Base-by-base conservation (phyloP, 2,888 invertebrate genomes). In the Mycalesis mineus region DNA sequence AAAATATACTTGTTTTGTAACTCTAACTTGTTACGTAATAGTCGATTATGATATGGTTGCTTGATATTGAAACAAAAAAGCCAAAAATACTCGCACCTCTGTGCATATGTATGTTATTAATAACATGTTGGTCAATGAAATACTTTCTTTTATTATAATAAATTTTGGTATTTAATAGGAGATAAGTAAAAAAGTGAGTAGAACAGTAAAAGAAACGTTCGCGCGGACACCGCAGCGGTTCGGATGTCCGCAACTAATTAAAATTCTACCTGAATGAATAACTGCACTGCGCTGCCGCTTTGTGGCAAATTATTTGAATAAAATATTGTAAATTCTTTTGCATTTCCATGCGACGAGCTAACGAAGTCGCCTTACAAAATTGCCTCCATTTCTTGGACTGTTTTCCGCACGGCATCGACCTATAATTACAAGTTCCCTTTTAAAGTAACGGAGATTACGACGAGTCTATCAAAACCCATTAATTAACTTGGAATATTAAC, bases 401-500 rank as follows among this genome's bases (percentile, higher is more conserved):
- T 69, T 73, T 73, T 68, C 60, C 62, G 60, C 65, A 67, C 67
- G 64, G 64, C 68, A 75, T 77, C 74, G 71, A 75, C 74, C 77
- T 76, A 71, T 80, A 80, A 82, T 82, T 79, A 82, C 67, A 63
- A 74, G 73, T 78, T 82, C 74, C 74, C 75, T 78, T 73, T 72
- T 70, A 76, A 78, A 77, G 71, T 70, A 65, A 67, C 68, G 65
- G 68, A 75, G 78, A 85, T 84, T 82, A 80, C 71, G 70, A 63
- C 52, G 66, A 79, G 75, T 80, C 80, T 82, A 84, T 85, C 82
- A 84, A 81, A 84, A 82, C 82, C 80, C 81, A 84, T 82, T 87
- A 86, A 87, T 85, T 87, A 83, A 81, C 80, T 84, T 73, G 70
- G 77, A 84, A 85, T 84, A 85, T 85, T 85, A 83, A 85, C 80